Conservation (phyloP, 2,888 invertebrate genomes). For the Penaeus monodon region DNA sequence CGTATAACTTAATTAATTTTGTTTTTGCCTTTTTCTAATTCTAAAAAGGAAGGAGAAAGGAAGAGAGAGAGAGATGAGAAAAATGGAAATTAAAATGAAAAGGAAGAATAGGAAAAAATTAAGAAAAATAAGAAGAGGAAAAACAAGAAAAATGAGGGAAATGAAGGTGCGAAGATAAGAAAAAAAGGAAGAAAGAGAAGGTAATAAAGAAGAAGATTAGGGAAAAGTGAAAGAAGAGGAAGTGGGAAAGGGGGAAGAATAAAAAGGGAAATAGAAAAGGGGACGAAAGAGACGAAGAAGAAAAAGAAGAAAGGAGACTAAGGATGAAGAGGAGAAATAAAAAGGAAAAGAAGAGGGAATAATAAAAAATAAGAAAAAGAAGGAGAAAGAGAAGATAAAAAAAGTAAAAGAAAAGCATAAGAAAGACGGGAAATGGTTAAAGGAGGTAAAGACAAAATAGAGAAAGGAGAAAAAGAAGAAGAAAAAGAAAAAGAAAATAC, state of each 20-base stretch:
- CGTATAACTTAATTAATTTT: too few relatives aligned
- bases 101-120: background rate
- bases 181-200: too few relatives aligned
- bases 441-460: too few relatives aligned
- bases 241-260: background rate
- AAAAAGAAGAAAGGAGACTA: background rate
- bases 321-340: too few relatives aligned
- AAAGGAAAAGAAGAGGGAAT: background rate
- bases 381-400: background rate
- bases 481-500: background rate
- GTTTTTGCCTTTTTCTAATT: too few relatives aligned
- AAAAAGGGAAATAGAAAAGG: background rate
- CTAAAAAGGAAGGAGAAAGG: too few relatives aligned
- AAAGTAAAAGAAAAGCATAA: too few relatives aligned
- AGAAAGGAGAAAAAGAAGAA: background rate
- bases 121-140: background rate
- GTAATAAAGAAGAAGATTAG: background rate
- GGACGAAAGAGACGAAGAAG: background rate
- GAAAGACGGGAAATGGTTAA: background rate
- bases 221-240: background rate
- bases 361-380: background rate
- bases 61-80: background rate
- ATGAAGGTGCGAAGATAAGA: too few relatives aligned
- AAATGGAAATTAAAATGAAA: background rate
- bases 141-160: too few relatives aligned